Base-by-base conservation (phyloP, 35 echinoderm and acorn worm species). In the Lytechinus pictus region DNA sequence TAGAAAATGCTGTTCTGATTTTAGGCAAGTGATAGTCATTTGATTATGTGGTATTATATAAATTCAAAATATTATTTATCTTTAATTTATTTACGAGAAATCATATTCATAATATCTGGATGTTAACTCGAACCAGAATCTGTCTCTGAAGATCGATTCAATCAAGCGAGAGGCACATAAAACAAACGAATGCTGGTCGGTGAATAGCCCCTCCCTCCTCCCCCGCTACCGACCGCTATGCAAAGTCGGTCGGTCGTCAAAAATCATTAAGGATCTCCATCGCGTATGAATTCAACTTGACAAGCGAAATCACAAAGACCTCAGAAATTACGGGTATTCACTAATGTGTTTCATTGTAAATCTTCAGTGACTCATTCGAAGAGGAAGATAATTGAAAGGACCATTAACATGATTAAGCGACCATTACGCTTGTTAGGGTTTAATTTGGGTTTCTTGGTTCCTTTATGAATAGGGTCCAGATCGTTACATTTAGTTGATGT, bases 271-370 rank as follows among this genome's bases (percentile, higher is more conserved):
- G 66, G 66, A 79, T 79, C 66, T 6, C 14, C 12, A n/a, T 79
- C 66, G 66, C 21, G 19, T n/a, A 79, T 79, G 66, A 79, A 79
- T 79, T n/a, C 66, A 79, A 79, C n/a, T 79, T 79, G 66, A 79
- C 66, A 79, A 79, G 66, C 66, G 21, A 79, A 79, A 79, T 19
- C 21, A 24, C 66, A 79, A 79, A 79, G 66, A 79, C 19, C 66
- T 24, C 66, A 79, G 19, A 79, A 79, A 79, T 79, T 79, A 79
- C 21, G 4, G 14, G 66, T 79, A 79, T 79, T 79, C 66, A 79
- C 66, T 79, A 79, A 79, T 79, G 66, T 79, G 66, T 79, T 14
- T 79, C 66, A 79, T 79, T 24, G 66, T 79, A 79, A 79, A 79
- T 24, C 66, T 79, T 79, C 66, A 79, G 66, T 79, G 66, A 79